Evolutionary conservation across 2,113 vertebrate species (phyloP), one percentile per base, ranked within the genome.

Genomic region (Pholis gunnellus): DNA sequence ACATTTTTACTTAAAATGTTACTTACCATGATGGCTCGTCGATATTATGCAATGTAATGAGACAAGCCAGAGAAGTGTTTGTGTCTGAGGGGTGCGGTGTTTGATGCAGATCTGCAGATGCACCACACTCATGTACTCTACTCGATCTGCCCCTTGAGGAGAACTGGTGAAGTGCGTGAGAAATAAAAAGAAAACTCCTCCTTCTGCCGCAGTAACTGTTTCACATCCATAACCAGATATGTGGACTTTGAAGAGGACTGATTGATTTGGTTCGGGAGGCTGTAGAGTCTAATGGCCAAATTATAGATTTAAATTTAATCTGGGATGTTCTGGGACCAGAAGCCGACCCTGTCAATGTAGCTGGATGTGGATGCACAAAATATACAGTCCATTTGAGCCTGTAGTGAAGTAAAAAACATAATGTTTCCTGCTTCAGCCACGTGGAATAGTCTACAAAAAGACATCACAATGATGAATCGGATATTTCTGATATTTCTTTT

Each of bases 21-120:
- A 29, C 87, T 87, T 75, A 90, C 89, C 90, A 87, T 90, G 73
- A 59, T 72, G 29, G 61, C 84, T 91, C 40, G 79, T 86, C 76
- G 64, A 44, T 84, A 78, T 87, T 88, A 86, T 83, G 42, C 52
- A 77, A 86, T 79, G 86, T 82, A 84, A 84, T 63, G 60, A 84
- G 65, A 87, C 72, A 85, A 85, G 84, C 57, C 50, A 0, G 63
- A 56, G 8, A 34, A 54, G 86, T 6, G 70, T 36, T 14, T 20
- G 68, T 9, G 76, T 67, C 64, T 50, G 86, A 63, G 56, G 1
- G 71, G 59, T 48, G 78, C 70, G n/a, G 72, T 31, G 82, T 50
- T 44, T 85, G 65, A 54, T n/a, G 71, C 57, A 48, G 63, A 61
- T 86, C 59, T 78, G 42, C 44, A 50, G 69, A 59, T 65, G 76